phyloP scores from a whole-genome alignment of 2,888 invertebrate genomes.

The Phrixothrix hirtus region DNA sequence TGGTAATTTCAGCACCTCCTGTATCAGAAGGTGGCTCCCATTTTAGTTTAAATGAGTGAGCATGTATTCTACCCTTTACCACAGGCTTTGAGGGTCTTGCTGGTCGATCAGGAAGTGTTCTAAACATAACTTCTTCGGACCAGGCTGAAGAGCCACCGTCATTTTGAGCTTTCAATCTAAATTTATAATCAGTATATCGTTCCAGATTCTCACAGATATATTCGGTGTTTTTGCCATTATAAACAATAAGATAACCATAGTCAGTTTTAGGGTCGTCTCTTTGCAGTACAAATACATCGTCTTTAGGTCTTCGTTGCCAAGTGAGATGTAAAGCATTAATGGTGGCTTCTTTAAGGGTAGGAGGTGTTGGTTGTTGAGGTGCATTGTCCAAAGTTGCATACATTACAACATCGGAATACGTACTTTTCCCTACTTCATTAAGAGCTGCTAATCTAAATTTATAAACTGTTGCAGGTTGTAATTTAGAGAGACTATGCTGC shows the following conservation, averaged over 20 bases:
- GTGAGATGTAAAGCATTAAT: constrained; percentile 68
- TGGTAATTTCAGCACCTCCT: constrained; percentile 72
- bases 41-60: constrained; percentile 76
- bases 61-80: constrained; percentile 80
- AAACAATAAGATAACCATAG: constrained; percentile 65
- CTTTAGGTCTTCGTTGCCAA: constrained; percentile 76
- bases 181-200: constrained; percentile 79
- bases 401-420: constrained; percentile 69
- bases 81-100: constrained; percentile 75
- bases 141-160: constrained; percentile 82
- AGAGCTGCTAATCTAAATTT: constrained; percentile 81
- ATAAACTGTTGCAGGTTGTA: constrained; percentile 79
- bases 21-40: constrained; percentile 81
- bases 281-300: constrained; percentile 81
- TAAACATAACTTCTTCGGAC: constrained; percentile 77
- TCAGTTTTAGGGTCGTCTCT: constrained; percentile 63
- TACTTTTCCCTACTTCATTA: constrained; percentile 77
- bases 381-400: constrained; percentile 79
- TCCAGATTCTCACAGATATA: constrained; percentile 70
- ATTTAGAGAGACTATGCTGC: constrained; percentile 74
- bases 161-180: constrained; percentile 79
- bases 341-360: constrained; percentile 67
- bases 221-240: constrained; percentile 74
- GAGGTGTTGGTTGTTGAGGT: constrained; percentile 78
- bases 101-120: constrained; percentile 80